Evolutionary conservation across 1,140 invertebrate species (phyloP), one percentile per base, ranked within the genome.

Genomic region (Drosophila sucinea): DNA sequence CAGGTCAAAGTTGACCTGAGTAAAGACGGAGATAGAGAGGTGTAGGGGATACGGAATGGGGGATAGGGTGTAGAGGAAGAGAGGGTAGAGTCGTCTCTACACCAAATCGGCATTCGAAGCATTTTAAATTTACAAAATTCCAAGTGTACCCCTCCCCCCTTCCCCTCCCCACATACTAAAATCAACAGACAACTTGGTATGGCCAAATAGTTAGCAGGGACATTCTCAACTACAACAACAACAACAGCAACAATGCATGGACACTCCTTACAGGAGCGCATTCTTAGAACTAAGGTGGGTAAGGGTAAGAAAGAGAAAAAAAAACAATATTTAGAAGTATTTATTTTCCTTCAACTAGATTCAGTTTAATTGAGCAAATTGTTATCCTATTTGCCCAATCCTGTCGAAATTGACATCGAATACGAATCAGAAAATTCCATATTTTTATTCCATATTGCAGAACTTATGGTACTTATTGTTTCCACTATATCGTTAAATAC

Each of bases 81-180:
- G 11, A 3, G 7, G 11, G 2, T 47, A 51, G 30, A 29, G 56
- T 38, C 35, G 4, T 7, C 38, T 40, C 60, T 65, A 30, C 44
- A 27, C 8, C 47, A 54, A 32, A 10, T 57, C 44, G 77, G 79
- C 77, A 87, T 89, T 67, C 72, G 55, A 77, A 69, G 84, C 77
- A 87, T 87, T 87, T 87, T 87, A 89, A 89, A 89, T 89, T 89
- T 89, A 89, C 84, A 89, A 56, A 89, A 90, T 86, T 84, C 84
- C 85, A 60, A 68, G 73, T 77, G 84, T 78, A 74, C 35, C 30
- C 4, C 30, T 4, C 30, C 30, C 30, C 30, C 4, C 1, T 1
- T 30, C 2, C 2, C 4, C 2, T 1, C 4, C 23, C 23, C 77
- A 87, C 84, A 87, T 84, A 27, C 23, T 51, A 81, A 84, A 87